These are phyloP conservation scores for Neotoxoptera formosana DNA, from an alignment of 1,140 invertebrate species.

Conservation along the genomic window DNA sequence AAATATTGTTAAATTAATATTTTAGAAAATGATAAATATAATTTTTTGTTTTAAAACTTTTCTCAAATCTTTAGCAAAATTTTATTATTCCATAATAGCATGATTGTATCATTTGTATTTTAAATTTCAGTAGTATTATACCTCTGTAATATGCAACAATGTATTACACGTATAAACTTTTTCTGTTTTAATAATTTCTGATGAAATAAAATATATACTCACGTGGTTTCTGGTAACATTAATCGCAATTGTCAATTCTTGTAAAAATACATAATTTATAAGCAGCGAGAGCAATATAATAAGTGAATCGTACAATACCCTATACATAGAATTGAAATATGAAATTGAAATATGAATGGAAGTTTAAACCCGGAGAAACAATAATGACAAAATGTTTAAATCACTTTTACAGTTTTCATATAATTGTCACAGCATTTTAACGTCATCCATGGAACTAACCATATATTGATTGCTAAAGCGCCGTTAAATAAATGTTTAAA, in stretches of 20 bases:
- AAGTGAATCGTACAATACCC: no score
- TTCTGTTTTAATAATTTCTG: background rate
- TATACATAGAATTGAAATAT: no score
- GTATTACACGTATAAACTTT: background rate
- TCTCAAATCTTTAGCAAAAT: background rate
- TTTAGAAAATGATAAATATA: background rate
- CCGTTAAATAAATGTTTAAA: no score
- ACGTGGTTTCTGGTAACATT: background rate
- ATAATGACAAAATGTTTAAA: no score
- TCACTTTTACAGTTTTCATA: no score
- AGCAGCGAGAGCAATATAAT: no score
- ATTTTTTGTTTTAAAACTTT: background rate
- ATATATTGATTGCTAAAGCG: no score
- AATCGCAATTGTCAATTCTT: background rate
- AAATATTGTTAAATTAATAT: background rate
- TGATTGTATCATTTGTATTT: background rate
- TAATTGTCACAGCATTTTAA: no score
- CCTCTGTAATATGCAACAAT: background rate
- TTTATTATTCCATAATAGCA: background rate
- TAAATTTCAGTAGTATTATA: background rate
- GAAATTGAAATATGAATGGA: no score
- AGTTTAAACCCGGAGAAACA: no score
- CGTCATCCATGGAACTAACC: no score
- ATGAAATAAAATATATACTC: background rate
- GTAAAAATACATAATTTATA: background rate